Percentiles rank a stretch among this genome's conserved stretches.
Conservation (phyloP, 2,113 vertebrate species). For the Microtus ochrogaster region DNA sequence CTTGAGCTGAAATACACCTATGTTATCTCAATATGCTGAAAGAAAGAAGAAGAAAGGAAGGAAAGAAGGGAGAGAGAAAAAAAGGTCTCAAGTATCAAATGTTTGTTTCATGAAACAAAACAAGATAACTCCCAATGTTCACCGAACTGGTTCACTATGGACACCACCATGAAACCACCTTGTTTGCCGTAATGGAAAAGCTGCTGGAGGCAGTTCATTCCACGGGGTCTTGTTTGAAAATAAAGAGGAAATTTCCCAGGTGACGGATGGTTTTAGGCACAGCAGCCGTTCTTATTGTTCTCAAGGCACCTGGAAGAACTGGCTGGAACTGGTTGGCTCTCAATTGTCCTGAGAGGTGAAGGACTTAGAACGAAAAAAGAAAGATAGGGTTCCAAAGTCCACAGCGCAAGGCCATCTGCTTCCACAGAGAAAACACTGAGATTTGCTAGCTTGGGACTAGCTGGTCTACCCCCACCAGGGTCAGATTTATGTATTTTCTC, state of each 20-base stretch:
- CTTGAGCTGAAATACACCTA: neutral
- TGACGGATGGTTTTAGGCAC: constrained; percentile 57
- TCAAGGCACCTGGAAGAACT: constrained; percentile 67
- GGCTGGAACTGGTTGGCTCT: constrained; percentile 75
- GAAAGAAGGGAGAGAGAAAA: neutral
- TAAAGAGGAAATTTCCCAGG: constrained; percentile 51
- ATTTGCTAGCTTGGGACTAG: constrained; percentile 35
- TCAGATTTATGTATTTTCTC: constrained; percentile 73
- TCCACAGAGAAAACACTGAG: constrained; percentile 56
- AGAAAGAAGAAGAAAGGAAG: neutral
- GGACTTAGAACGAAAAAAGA: constrained; percentile 65
- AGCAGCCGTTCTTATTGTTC: neutral
- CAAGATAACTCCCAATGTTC: neutral
- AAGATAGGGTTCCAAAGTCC: constrained; percentile 65
- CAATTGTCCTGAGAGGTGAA: constrained; percentile 69
- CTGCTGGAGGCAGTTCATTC: constrained; percentile 27
- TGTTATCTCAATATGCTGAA: neutral
- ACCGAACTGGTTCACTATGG: neutral
- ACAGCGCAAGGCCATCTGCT: constrained; percentile 18
- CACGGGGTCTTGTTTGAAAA: constrained; percentile 48
- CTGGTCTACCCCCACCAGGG: neutral
- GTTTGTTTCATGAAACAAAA: constrained; percentile 14
- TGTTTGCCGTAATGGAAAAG: constrained; percentile 21
- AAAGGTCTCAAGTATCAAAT: neutral
- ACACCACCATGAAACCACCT: constrained; percentile 24